A percentile compares a stretch with the other conserved stretches of the same genome.
These are phyloP conservation scores for Chloebia gouldiae DNA, from an alignment of 2,113 vertebrate genomes.

Conservation along the genomic window DNA sequence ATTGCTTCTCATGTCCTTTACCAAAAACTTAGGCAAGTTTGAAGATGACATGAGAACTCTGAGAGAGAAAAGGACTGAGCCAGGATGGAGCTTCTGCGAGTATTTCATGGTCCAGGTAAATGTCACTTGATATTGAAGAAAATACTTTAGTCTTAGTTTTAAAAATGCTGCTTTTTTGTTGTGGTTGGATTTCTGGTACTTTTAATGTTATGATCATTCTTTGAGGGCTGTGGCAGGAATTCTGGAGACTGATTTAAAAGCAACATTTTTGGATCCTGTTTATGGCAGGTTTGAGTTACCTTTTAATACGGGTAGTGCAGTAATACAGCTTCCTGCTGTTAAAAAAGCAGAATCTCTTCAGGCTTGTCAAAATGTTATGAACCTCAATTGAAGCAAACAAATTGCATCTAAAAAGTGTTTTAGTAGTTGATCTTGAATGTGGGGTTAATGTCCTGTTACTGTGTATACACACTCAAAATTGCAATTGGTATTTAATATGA, in stretches of 20 bases:
- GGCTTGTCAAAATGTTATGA: neutral
- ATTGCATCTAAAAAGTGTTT: neutral
- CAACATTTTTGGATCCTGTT: neutral
- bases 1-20: constrained; percentile 97
- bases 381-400: neutral
- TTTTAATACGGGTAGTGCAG: neutral
- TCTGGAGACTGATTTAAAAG: neutral
- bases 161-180: neutral
- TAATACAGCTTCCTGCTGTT: neutral
- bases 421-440: neutral
- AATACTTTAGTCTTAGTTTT: neutral
- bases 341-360: neutral
- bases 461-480: neutral
- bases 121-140: neutral
- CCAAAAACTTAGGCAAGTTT: constrained; percentile 95
- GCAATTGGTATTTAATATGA: neutral
- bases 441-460: neutral
- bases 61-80: constrained; percentile 95
- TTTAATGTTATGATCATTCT: neutral
- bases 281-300: neutral
- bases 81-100: constrained; percentile 98
- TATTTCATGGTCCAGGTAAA: constrained; percentile 99
- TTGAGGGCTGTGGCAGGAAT: neutral
- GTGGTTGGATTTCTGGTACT: neutral
- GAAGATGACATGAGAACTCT: constrained; percentile 98